These are phyloP conservation scores for Trachelus troglodyta DNA, from an alignment of 2,888 invertebrate genomes.

Conservation along the genomic window DNA sequence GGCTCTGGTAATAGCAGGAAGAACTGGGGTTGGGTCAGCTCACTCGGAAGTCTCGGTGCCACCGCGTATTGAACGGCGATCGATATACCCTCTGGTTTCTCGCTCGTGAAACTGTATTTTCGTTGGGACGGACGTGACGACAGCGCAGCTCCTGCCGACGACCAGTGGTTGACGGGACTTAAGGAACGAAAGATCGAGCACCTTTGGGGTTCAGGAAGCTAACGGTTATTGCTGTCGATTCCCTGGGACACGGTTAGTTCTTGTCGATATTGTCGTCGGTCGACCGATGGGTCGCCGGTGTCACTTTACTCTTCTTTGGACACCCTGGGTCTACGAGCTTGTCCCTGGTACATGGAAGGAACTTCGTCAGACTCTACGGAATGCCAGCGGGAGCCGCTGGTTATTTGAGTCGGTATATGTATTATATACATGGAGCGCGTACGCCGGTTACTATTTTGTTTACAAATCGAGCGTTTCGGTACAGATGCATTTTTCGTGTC, in stretches of 20 bases:
- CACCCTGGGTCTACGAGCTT: no score
- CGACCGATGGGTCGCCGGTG: no score
- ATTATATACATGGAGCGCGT: background rate
- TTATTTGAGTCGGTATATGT: background rate
- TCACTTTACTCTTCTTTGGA: no score
- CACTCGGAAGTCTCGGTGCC: background rate
- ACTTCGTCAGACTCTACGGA: background rate
- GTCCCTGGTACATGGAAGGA: background rate
- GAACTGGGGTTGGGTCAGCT: background rate
- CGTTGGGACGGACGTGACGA: background rate
- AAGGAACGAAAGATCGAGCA: background rate
- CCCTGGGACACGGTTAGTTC: background rate
- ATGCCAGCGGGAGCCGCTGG: background rate
- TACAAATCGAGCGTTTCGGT: background rate
- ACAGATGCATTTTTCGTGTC: background rate
- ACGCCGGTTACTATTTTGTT: background rate
- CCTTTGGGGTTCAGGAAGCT: background rate
- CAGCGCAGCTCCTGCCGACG: no score
- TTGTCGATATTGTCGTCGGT: background rate
- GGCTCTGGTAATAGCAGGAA: background rate
- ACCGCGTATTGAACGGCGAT: background rate
- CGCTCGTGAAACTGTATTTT: background rate
- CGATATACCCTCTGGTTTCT: background rate
- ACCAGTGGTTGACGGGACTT: no score
- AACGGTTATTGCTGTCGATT: background rate